Evolutionary conservation across 1,140 invertebrate species (phyloP).

Genomic region (Ditylenchus dipsaci): DNA sequence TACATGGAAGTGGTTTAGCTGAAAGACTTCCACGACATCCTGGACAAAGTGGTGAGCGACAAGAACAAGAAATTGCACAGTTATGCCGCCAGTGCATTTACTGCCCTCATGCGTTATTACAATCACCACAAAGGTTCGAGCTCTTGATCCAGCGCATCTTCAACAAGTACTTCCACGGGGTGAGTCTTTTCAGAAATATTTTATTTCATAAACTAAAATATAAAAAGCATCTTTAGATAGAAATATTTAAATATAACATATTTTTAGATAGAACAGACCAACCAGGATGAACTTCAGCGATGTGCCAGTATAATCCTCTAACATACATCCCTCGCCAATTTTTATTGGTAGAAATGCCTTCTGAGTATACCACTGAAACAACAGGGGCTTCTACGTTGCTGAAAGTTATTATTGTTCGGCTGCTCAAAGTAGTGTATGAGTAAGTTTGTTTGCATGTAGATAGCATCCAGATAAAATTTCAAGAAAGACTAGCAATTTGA

Average conservation of each 20-base stretch:
- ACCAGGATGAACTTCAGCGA: not conserved
- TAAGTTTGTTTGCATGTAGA: not conserved
- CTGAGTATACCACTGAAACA: not conserved
- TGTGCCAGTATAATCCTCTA: not conserved
- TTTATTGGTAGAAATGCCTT: not conserved
- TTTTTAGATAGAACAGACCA: not conserved
- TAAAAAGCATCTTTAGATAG: not conserved
- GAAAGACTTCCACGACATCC: slow-evolving; percentile 22
- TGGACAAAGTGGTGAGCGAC: slow-evolving; percentile 23
- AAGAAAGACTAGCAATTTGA: too few species aligned
- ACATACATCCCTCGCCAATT: not conserved
- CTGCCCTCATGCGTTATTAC: slow-evolving; percentile 18
- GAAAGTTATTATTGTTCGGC: not conserved
- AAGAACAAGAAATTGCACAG: slow-evolving; percentile 24
- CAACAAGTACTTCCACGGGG: slow-evolving; percentile 25
- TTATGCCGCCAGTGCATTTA: slow-evolving; percentile 17
- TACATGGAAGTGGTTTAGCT: slow-evolving; percentile 8
- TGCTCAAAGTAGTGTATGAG: not conserved
- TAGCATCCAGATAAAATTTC: too few species aligned
- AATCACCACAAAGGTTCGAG: not conserved
- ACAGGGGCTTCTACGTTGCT: not conserved
- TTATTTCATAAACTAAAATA: not conserved
- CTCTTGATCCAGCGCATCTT: slow-evolving; percentile 13
- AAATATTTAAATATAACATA: not conserved
- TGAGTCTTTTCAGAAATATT: not conserved